These are phyloP conservation scores for Emys orbicularis DNA, from an alignment of 2,797 vertebrate species.

Conservation along the genomic window DNA sequence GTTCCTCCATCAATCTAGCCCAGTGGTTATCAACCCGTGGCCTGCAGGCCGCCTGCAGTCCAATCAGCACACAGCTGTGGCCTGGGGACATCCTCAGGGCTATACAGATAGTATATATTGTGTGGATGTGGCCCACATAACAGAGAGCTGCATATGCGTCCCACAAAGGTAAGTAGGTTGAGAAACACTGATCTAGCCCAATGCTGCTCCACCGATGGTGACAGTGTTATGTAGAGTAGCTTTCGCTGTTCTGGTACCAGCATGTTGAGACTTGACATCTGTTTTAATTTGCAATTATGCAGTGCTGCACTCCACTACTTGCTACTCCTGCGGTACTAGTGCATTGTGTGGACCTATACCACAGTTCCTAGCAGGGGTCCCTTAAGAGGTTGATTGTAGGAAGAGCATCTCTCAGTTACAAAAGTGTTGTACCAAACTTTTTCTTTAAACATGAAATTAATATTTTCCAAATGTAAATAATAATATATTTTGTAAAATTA, in stretches of 20 bases:
- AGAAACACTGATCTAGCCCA: neutral
- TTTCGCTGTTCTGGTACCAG: neutral
- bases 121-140: too few relatives aligned
- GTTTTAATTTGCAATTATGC: neutral
- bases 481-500: too few relatives aligned
- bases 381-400: too few relatives aligned
- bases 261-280: neutral
- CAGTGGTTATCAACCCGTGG: too few relatives aligned
- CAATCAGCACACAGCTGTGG: too few relatives aligned
- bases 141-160: too few relatives aligned
- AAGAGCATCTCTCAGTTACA: neutral
- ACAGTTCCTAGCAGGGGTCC: too few relatives aligned
- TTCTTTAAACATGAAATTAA: neutral
- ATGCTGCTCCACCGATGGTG: neutral
- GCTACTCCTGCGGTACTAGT: neutral
- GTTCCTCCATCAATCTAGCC: neutral
- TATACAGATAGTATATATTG: too few relatives aligned
- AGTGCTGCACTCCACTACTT: neutral
- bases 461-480: neutral
- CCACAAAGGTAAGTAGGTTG: too few relatives aligned
- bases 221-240: constrained; percentile 23
- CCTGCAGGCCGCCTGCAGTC: too few relatives aligned
- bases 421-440: neutral
- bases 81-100: too few relatives aligned
- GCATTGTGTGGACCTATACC: too few relatives aligned